These are phyloP conservation scores for Eristalis intricaria DNA, from an alignment of 2,888 invertebrate species.

Conservation along the genomic window DNA sequence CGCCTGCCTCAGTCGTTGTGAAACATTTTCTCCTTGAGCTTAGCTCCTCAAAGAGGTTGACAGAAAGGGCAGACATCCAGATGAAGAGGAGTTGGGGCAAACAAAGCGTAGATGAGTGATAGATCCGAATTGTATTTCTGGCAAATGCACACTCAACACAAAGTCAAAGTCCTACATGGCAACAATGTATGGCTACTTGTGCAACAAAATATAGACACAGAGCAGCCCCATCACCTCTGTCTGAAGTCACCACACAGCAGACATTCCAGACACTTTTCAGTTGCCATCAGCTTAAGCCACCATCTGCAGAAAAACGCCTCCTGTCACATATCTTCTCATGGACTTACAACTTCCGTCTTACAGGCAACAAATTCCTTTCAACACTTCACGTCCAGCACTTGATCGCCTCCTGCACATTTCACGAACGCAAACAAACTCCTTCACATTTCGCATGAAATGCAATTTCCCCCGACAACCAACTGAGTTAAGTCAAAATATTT, in stretches of 20 bases:
- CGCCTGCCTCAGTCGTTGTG: too few relatives aligned
- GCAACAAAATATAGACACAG: too few relatives aligned
- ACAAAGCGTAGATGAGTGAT: too few relatives aligned
- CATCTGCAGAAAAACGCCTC: neutral
- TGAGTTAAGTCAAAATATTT: slow-evolving; percentile 61
- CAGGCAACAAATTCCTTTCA: slow-evolving; percentile 17
- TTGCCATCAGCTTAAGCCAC: neutral
- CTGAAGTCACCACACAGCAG: neutral
- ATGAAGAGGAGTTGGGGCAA: too few relatives aligned
- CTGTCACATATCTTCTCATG: neutral
- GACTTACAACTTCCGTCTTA: neutral
- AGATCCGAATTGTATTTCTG: too few relatives aligned
- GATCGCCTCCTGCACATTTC: slow-evolving; percentile 12
- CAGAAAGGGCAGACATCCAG: too few relatives aligned
- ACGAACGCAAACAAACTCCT: slow-evolving; percentile 30
- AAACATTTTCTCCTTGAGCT: too few relatives aligned
- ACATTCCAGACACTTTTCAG: neutral
- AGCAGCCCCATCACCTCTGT: too few relatives aligned
- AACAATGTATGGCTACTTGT: too few relatives aligned
- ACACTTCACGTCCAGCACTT: slow-evolving; percentile 7
- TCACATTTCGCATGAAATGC: slow-evolving; percentile 20
- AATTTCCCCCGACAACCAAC: slow-evolving; percentile 5
- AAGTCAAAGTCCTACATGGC: too few relatives aligned
- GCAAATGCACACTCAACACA: too few relatives aligned
- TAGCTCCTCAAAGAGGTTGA: too few relatives aligned